phyloP scores from a whole-genome alignment of 1,140 invertebrate species.

The Nilaparvata lugens region DNA sequence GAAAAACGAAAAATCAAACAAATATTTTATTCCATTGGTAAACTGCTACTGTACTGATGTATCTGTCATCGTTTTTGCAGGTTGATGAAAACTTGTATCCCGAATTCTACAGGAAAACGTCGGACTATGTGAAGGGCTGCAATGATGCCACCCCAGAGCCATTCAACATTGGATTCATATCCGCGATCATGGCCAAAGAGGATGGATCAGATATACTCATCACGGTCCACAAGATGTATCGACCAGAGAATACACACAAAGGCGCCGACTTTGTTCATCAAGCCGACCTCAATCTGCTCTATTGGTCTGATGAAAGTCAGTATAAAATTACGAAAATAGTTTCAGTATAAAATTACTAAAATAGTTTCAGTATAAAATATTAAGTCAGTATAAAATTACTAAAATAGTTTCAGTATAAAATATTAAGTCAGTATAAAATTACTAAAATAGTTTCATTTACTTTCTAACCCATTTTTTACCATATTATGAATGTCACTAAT shows the following conservation, averaged over 20 bases:
- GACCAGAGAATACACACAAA: slow-evolving; percentile 65
- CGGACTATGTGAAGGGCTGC: slow-evolving; percentile 59
- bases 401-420: too few relatives aligned
- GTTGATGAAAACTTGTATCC: slow-evolving; percentile 65
- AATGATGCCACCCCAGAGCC: slow-evolving; percentile 65
- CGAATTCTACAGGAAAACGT: slow-evolving; percentile 65
- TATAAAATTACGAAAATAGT: too few relatives aligned
- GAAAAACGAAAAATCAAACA: slow-evolving; percentile 1
- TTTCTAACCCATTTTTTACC: too few relatives aligned
- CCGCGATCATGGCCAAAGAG: slow-evolving; percentile 42
- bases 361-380: too few relatives aligned
- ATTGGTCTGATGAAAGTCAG: slow-evolving; percentile 65
- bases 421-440: too few relatives aligned
- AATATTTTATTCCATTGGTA: background rate
- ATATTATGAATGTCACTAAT: too few relatives aligned
- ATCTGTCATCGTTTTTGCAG: slow-evolving; percentile 31
- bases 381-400: too few relatives aligned
- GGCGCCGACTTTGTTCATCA: slow-evolving; percentile 40
- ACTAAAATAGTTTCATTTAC: too few relatives aligned
- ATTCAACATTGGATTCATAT: slow-evolving; percentile 61
- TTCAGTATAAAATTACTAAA: too few relatives aligned
- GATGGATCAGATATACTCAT: slow-evolving; percentile 51
- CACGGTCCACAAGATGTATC: slow-evolving; percentile 59
- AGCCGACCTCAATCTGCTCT: slow-evolving; percentile 63
- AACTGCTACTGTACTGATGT: background rate